A percentile compares a stretch with the other conserved stretches of the same genome.
phyloP scores from a whole-genome alignment of 2,113 vertebrate species.

The Himantopus leucocephalus region DNA sequence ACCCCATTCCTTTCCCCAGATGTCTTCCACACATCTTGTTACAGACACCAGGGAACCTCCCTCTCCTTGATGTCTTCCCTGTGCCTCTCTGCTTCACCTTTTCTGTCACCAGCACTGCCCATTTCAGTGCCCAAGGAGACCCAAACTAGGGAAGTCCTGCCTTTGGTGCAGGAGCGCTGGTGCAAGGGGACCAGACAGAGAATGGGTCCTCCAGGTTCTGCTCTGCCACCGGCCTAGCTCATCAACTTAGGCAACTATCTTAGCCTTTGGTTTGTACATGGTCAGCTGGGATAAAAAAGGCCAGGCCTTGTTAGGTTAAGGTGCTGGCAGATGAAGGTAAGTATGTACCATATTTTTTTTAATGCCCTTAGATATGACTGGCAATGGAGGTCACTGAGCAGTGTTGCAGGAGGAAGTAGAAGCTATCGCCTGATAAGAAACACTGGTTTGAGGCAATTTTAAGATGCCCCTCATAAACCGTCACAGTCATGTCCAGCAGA shows the following conservation, averaged over 20 bases:
- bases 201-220: background rate
- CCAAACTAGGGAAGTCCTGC: background rate
- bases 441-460: background rate
- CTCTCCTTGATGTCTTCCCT: background rate
- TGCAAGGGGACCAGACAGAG: background rate
- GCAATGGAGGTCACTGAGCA: background rate
- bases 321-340: background rate
- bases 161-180: accelerated
- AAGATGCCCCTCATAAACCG: background rate
- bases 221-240: background rate
- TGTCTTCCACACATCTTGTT: background rate
- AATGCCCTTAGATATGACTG: background rate
- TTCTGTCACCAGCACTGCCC: background rate
- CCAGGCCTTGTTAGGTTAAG: background rate
- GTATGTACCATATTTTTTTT: background rate
- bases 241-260: background rate
- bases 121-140: background rate
- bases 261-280: background rate
- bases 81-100: background rate
- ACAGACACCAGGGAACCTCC: background rate
- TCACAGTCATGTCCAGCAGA: background rate
- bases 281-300: background rate
- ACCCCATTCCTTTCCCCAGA: background rate
- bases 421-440: background rate
- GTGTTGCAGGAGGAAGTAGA: background rate